Percentiles rank a stretch among this genome's conserved stretches.
These are phyloP conservation scores for Microcebus tavaratra DNA, from an alignment of 2,113 vertebrate genomes.

Conservation along the genomic window DNA sequence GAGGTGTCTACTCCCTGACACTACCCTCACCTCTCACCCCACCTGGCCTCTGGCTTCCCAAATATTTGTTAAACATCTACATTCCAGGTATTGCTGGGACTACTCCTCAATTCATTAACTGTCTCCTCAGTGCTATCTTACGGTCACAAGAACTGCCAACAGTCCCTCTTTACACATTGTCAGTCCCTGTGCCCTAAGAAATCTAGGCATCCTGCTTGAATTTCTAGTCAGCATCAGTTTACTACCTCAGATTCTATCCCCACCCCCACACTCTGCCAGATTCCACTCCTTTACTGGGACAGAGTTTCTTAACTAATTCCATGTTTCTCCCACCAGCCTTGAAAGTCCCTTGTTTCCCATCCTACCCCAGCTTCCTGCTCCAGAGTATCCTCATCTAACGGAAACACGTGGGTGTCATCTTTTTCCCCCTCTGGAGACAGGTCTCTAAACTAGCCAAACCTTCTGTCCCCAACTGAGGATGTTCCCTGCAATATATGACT, in stretches of 20 bases:
- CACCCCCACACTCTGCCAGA: neutral
- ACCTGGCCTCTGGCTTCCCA: neutral
- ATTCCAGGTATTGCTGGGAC: neutral
- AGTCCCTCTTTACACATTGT: neutral
- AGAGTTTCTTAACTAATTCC: neutral
- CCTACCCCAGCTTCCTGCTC: neutral
- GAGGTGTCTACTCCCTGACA: neutral
- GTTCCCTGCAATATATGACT: neutral
- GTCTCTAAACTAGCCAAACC: neutral
- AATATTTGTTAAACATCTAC: neutral
- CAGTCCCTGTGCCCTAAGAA: neutral
- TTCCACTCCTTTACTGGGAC: neutral
- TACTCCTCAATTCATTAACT: neutral
- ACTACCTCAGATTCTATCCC: neutral
- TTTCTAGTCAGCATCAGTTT: constrained; percentile 26
- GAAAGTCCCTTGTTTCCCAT: neutral
- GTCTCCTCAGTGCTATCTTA: neutral
- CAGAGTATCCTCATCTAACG: neutral
- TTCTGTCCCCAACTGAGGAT: neutral
- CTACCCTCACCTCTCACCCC: too few species aligned
- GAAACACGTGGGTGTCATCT: neutral
- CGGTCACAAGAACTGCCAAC: neutral
- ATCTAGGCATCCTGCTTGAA: neutral
- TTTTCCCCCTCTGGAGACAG: neutral
- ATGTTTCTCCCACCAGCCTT: neutral